These are phyloP conservation scores for Heliconius charithonia DNA, from an alignment of 2,888 invertebrate genomes.

Conservation along the genomic window DNA sequence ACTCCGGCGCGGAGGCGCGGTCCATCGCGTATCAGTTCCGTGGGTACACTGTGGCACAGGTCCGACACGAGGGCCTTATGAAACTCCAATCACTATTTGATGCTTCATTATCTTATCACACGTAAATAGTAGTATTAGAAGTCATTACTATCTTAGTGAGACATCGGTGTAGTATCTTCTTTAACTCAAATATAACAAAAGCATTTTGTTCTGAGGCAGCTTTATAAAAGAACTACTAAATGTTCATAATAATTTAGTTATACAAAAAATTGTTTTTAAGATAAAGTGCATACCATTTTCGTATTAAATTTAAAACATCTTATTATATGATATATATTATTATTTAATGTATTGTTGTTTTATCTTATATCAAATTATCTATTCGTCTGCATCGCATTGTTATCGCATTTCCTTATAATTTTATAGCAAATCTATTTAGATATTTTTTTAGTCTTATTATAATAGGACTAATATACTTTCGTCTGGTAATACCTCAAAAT, in stretches of 20 bases:
- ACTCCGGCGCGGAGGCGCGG: conserved; percentile 60
- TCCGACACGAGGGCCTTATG: conserved; percentile 45
- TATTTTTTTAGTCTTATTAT: neutral
- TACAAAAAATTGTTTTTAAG: too few relatives aligned
- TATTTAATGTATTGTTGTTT: neutral
- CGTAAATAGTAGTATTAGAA: conserved; percentile 35
- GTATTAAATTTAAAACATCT: neutral
- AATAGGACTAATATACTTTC: neutral
- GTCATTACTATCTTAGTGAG: conserved; percentile 33
- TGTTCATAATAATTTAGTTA: neutral
- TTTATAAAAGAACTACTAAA: too few relatives aligned
- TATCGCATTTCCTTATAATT: neutral
- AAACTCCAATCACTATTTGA: conserved; percentile 49
- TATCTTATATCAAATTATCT: neutral
- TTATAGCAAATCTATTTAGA: neutral
- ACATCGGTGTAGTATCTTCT: conserved; percentile 16
- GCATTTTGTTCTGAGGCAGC: neutral
- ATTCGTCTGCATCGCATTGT: neutral
- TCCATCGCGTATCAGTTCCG: conserved; percentile 58
- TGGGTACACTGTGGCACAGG: conserved; percentile 46
- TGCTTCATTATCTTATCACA: conserved; percentile 52
- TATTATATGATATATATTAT: too few relatives aligned
- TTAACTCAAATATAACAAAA: neutral
- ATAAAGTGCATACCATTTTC: neutral
- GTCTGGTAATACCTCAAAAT: neutral